Evolutionary conservation across 2,113 vertebrate genomes (phyloP).

Genomic region (Centropus unirufus): DNA sequence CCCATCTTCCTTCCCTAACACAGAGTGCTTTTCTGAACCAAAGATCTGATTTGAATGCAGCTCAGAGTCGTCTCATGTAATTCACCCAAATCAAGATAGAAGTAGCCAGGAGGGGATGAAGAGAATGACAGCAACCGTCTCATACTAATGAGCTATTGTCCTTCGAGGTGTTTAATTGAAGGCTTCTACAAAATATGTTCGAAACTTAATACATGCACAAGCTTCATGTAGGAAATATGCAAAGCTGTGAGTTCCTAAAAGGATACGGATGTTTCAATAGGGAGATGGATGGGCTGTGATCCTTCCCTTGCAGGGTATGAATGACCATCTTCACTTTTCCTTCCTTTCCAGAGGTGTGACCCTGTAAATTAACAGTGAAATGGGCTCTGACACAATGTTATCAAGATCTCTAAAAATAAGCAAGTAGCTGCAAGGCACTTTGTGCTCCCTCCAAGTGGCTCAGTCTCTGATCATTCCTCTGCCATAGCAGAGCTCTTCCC

Average conservation of each 20-base stretch:
- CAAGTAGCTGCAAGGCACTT: not conserved
- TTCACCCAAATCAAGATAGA: conserved; percentile 38
- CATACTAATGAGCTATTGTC: conserved; percentile 42
- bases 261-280: not conserved
- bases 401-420: not conserved
- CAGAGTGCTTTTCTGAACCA: not conserved
- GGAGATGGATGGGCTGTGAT: not conserved
- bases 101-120: conserved; percentile 13
- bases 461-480: not conserved
- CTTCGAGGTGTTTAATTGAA: conserved; percentile 35
- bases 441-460: not conserved
- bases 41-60: conserved; percentile 35
- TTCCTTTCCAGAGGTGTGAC: not conserved
- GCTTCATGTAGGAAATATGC: not conserved
- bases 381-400: not conserved
- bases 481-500: not conserved
- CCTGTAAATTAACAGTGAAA: not conserved
- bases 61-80: conserved; percentile 8
- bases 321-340: not conserved
- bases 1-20: not conserved
- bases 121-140: not conserved
- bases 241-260: not conserved
- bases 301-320: not conserved
- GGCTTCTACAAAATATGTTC: not conserved
- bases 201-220: not conserved